Evolutionary conservation across 2,797 vertebrate genomes (phyloP).

Genomic region (Spinibarbus caldwelli): DNA sequence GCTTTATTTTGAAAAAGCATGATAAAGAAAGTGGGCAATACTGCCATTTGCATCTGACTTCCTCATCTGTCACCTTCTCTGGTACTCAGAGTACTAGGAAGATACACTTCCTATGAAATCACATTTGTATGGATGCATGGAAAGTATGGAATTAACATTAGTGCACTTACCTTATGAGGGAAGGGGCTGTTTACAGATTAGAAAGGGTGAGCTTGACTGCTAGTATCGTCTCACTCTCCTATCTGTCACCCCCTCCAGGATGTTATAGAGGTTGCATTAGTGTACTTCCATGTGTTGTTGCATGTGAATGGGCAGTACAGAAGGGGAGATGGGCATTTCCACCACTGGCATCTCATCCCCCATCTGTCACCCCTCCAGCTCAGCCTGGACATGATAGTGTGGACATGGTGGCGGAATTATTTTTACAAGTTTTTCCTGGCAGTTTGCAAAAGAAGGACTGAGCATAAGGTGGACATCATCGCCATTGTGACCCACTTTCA

Average conservation of each 20-base stretch:
- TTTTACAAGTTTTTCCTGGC: too few relatives aligned
- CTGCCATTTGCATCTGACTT: not conserved
- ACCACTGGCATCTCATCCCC: too few relatives aligned
- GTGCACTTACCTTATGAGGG: not conserved
- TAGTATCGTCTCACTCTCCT: not conserved
- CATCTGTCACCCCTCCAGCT: too few relatives aligned
- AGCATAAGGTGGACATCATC: too few relatives aligned
- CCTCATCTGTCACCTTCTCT: not conserved
- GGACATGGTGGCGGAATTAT: too few relatives aligned
- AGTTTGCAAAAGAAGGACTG: too few relatives aligned
- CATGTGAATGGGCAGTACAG: too few relatives aligned
- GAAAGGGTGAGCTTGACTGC: not conserved
- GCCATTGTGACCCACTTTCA: too few relatives aligned
- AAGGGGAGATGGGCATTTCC: too few relatives aligned
- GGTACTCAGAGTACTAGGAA: not conserved
- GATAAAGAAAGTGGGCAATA: too few relatives aligned
- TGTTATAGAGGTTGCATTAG: not conserved
- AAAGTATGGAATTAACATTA: not conserved
- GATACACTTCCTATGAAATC: too few relatives aligned
- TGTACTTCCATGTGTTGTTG: not conserved
- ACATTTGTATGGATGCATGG: not conserved
- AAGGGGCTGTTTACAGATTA: not conserved
- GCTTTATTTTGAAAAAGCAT: not conserved
- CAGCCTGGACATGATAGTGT: too few relatives aligned
- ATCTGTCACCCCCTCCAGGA: not conserved